A percentile compares a stretch with the other conserved stretches of the same genome.
These are phyloP conservation scores for Bubalus kerabau DNA, from an alignment of 2,113 vertebrate genomes.

Conservation along the genomic window DNA sequence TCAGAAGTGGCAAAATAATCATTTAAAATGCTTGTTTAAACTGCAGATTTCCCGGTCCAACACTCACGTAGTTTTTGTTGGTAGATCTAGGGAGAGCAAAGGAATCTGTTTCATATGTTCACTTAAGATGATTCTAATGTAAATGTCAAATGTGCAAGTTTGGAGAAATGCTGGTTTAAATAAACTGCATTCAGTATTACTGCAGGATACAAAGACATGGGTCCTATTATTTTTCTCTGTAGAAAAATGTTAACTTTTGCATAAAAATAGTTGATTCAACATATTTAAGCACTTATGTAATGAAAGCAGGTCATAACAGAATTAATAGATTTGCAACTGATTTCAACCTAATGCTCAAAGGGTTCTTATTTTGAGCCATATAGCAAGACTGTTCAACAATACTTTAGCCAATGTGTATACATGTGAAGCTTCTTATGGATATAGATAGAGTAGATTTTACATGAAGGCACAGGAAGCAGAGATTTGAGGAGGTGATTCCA, in stretches of 20 bases:
- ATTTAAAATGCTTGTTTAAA: not conserved
- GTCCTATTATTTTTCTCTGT: not conserved
- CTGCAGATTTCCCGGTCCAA: not conserved
- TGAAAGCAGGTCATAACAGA: not conserved
- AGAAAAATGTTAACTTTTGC: not conserved
- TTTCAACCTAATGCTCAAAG: not conserved
- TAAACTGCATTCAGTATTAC: not conserved
- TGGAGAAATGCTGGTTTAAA: not conserved
- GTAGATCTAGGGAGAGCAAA: not conserved
- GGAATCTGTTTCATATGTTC: not conserved
- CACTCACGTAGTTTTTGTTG: not conserved
- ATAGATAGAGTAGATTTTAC: not conserved
- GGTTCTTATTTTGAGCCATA: not conserved
- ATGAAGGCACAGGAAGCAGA: not conserved
- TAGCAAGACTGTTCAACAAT: not conserved
- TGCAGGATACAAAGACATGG: not conserved
- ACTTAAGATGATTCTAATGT: not conserved
- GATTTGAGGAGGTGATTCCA: not conserved
- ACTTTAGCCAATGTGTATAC: not conserved
- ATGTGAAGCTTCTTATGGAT: not conserved
- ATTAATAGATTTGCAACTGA: not conserved
- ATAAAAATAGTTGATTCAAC: not conserved
- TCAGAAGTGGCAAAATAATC: not conserved
- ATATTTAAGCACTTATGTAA: not conserved
- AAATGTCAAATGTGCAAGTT: not conserved